Percentiles rank a stretch among this genome's conserved stretches.
Evolutionary conservation across 2,113 vertebrate species (phyloP).

Genomic region (Ascaphus truei): DNA sequence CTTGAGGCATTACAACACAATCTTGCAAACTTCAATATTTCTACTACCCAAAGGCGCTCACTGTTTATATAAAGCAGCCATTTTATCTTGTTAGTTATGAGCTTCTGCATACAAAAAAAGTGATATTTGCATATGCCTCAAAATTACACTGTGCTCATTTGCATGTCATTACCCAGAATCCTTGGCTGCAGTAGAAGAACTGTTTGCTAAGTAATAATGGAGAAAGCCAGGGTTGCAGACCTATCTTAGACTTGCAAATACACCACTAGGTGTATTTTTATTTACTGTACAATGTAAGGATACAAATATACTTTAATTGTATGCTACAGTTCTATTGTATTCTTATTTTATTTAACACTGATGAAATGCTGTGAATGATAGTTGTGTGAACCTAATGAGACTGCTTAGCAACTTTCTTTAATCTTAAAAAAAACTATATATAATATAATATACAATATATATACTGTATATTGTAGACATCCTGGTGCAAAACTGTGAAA

Average conservation of each 20-base stretch:
- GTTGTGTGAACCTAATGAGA: background rate
- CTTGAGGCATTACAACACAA: constrained; percentile 33
- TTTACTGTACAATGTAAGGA: constrained; percentile 9
- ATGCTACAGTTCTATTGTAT: background rate
- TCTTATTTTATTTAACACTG: constrained; percentile 3
- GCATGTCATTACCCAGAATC: too few species aligned
- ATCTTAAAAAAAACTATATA: too few species aligned
- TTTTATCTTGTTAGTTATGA: constrained; percentile 20
- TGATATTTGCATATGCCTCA: constrained; percentile 21
- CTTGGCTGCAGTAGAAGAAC: too few species aligned
- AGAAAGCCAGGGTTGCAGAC: too few species aligned
- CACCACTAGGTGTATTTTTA: too few species aligned
- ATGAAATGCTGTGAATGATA: background rate
- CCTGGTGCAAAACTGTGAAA: too few species aligned
- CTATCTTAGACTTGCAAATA: too few species aligned
- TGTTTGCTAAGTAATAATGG: too few species aligned
- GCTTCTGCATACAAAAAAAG: constrained; percentile 17
- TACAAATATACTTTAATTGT: constrained; percentile 15
- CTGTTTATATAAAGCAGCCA: constrained; percentile 21
- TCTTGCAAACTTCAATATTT: constrained; percentile 22
- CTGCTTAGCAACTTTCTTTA: too few species aligned
- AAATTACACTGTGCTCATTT: too few species aligned
- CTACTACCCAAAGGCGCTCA: constrained; percentile 12
- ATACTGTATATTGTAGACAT: too few species aligned
- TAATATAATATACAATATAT: too few species aligned